Evolutionary conservation across 2,113 vertebrate species (phyloP), one percentile per base, ranked within the genome.

Genomic region (Accipiter virgatus): DNA sequence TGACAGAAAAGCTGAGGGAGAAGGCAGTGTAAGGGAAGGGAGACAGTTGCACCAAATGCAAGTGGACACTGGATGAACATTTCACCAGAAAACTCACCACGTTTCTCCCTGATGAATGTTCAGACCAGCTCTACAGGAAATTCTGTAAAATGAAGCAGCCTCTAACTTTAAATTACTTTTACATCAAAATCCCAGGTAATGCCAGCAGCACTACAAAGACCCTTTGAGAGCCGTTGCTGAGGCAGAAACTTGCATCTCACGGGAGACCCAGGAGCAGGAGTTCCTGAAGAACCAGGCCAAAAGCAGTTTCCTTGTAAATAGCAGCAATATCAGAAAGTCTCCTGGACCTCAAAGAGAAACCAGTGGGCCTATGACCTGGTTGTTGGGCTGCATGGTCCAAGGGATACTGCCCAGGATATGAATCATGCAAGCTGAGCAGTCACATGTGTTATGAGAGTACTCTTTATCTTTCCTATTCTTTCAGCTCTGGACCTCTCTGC

Each of bases 401-500:
- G 43, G 38, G 38, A 86, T 56, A 52, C 77, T 91, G 77, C 65
- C 91, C 26, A 86, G 89, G 71, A n/a, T 53, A 90, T 95, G 95
- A 95, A 90, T 96, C 95, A 97, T 53, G 86, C 87, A 85, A 95
- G 66, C 34, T 53, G 58, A 58, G 62, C 2, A 2, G 84, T 86
- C 90, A 94, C 66, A 96, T 91, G 81, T 96, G 95, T 94, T 85
- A 88, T 53, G 31, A 68, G 11, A 20, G 3, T 2, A 1, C 27
- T 93, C 81, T 82, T 96, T 95, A 68, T 93, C 93, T 96, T 95
- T 75, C 74, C 84, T 85, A 38, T 66, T 94, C 73, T 47, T 89
- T 85, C 65, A 90, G 73, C 43, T 40, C 70, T 75, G 68, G 70
- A 79, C 61, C 79, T 72, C 65, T 95, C 52, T 72, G 47, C 56